Evolutionary conservation across 2,797 vertebrate species (phyloP).

Genomic region (Fistularia tabacaria): DNA sequence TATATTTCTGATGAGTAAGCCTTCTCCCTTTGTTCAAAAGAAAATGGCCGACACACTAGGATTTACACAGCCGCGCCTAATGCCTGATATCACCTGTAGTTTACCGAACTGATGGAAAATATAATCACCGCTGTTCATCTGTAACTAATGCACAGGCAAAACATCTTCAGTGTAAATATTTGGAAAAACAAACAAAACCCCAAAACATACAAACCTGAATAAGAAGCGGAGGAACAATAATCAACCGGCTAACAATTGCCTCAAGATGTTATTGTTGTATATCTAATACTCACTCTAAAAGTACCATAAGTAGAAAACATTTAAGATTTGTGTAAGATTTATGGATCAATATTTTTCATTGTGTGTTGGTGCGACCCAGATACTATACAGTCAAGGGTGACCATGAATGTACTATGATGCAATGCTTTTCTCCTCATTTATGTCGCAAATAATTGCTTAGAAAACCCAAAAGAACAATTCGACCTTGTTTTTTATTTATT

Average conservation of each 20-base stretch:
- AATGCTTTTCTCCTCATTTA: constrained; percentile 21
- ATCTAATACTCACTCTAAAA: constrained; percentile 5
- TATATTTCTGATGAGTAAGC: background rate
- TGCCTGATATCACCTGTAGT: background rate
- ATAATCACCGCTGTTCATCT: constrained; percentile 21
- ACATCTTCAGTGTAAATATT: constrained; percentile 4
- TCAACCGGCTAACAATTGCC: constrained; percentile 14
- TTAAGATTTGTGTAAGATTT: constrained; percentile 3
- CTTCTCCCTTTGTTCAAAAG: too few relatives aligned
- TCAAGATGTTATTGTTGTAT: constrained; percentile 5
- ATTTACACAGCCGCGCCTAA: too few relatives aligned
- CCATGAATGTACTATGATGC: constrained; percentile 1
- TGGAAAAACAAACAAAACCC: background rate
- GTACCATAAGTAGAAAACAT: constrained; percentile 6
- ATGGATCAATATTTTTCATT: background rate
- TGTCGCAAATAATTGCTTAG: background rate
- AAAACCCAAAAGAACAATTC: constrained; percentile 1
- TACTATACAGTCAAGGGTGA: background rate
- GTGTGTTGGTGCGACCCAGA: constrained; percentile 12
- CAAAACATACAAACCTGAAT: background rate
- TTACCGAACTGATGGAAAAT: constrained; percentile 11
- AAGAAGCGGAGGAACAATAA: constrained; percentile 23
- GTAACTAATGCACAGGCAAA: constrained; percentile 16
- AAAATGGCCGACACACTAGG: too few relatives aligned
- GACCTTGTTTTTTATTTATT: background rate